A percentile compares a stretch with the other conserved stretches of the same genome.
phyloP scores from a whole-genome alignment of 2,888 invertebrate genomes.

The Tuta absoluta region DNA sequence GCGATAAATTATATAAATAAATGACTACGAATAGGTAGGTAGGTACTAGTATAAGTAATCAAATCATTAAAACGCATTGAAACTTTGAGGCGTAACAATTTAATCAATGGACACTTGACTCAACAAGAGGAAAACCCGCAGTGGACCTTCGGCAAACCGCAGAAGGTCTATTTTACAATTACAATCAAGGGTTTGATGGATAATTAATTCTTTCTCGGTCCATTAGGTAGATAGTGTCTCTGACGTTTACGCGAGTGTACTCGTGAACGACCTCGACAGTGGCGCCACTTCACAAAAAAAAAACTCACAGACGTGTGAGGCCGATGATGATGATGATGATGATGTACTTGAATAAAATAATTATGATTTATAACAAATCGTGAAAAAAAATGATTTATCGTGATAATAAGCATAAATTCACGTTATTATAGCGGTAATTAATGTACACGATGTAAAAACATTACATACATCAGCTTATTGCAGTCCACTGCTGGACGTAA shows the following conservation, averaged over 20 bases:
- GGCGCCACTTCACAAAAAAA: too few species aligned
- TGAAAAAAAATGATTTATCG: too few species aligned
- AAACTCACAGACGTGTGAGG: not conserved
- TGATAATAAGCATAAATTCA: too few species aligned
- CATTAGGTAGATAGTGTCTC: slow-evolving; percentile 39
- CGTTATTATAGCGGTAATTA: too few species aligned
- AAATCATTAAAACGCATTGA: not conserved
- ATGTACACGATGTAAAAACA: too few species aligned
- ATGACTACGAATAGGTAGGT: not conserved
- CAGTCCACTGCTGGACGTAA: too few species aligned
- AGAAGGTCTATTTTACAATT: slow-evolving; percentile 41
- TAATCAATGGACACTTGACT: not conserved
- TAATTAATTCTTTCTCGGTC: slow-evolving; percentile 52
- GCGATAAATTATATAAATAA: not conserved
- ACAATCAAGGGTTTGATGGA: not conserved
- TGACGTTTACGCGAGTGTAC: too few species aligned
- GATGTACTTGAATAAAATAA: too few species aligned
- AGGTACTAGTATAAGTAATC: not conserved
- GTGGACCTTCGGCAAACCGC: not conserved
- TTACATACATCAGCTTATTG: too few species aligned
- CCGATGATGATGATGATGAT: too few species aligned
- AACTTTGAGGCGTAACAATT: not conserved
- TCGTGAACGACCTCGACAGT: too few species aligned
- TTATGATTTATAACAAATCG: too few species aligned
- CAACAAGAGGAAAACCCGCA: slow-evolving; percentile 11